Conservation (phyloP, 2,797 vertebrate species). For the Schizopygopsis pylzovi region DNA sequence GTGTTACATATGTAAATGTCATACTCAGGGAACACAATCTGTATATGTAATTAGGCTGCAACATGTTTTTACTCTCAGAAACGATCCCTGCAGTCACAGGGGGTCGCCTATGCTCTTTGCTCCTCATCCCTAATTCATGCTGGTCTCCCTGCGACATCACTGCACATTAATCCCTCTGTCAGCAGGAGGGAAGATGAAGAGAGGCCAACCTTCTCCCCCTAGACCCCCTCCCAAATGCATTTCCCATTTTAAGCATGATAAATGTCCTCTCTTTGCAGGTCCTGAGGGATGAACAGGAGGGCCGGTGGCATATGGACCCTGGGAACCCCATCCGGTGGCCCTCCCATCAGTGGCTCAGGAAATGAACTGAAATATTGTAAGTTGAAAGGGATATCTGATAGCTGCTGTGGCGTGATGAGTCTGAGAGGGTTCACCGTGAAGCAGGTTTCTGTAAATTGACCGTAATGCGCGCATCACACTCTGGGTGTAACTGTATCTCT, state of each 20-base stretch:
- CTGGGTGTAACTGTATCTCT: constrained; percentile 51
- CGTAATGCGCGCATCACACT: constrained; percentile 52
- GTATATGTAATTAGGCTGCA: constrained; percentile 56
- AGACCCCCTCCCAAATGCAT: constrained; percentile 61
- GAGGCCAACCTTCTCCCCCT: constrained; percentile 11
- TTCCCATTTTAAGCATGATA: constrained; percentile 71
- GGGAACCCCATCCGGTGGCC: constrained; percentile 64
- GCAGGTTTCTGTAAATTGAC: constrained; percentile 59
- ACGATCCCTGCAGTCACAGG: constrained; percentile 58
- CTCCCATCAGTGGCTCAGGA: constrained; percentile 13
- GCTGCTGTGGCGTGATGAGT: constrained; percentile 30
- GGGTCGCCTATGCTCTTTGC: constrained; percentile 47
- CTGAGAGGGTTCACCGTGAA: constrained; percentile 36
- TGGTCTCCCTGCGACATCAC: constrained; percentile 62
- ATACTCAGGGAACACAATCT: constrained; percentile 39
- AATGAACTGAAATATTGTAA: constrained; percentile 41
- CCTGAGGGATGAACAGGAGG: constrained; percentile 68
- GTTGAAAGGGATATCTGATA: constrained; percentile 59
- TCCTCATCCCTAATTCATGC: constrained; percentile 75
- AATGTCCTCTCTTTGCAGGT: constrained; percentile 64
- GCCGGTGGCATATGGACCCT: constrained; percentile 69
- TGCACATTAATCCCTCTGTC: constrained; percentile 59
- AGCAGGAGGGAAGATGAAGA: constrained; percentile 50
- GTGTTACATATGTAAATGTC: constrained; percentile 55
- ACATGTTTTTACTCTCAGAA: constrained; percentile 76